Evolutionary conservation across 2,888 invertebrate genomes (phyloP).

Genomic region (Camponotus fellah): DNA sequence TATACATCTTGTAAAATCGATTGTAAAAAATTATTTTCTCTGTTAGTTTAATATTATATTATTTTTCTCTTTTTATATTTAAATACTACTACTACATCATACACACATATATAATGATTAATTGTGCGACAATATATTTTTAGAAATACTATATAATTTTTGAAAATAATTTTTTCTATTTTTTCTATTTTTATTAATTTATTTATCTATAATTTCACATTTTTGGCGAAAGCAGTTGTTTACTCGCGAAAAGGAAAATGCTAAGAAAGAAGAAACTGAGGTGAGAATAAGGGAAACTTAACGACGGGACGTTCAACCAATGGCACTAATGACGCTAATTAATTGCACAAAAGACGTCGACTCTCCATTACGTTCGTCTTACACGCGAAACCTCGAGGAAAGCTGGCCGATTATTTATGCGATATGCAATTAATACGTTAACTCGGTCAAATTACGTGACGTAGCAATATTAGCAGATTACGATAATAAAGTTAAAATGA

Average conservation of each 20-base stretch:
- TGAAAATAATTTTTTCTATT: neutral
- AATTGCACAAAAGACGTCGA: constrained; percentile 79
- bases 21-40: neutral
- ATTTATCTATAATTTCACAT: neutral
- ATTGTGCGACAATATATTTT: neutral
- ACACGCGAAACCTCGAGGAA: constrained; percentile 73
- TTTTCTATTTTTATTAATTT: neutral
- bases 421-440: constrained; percentile 50
- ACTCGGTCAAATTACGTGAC: constrained; percentile 33
- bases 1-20: neutral
- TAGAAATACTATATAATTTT: neutral
- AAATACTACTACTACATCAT: neutral
- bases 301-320: constrained; percentile 77
- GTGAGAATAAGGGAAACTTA: constrained; percentile 71
- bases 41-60: neutral
- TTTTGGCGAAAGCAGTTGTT: constrained; percentile 64
- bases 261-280: constrained; percentile 40
- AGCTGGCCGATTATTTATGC: constrained; percentile 59
- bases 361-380: constrained; percentile 74
- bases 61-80: neutral
- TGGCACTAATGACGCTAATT: constrained; percentile 83
- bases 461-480: constrained; percentile 19
- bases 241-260: constrained; percentile 41
- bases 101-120: neutral
- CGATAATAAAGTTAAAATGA: neutral